A percentile compares a stretch with the other conserved stretches of the same genome.
phyloP scores from a whole-genome alignment of 2,113 vertebrate genomes.

The Pterocles burchelli region DNA sequence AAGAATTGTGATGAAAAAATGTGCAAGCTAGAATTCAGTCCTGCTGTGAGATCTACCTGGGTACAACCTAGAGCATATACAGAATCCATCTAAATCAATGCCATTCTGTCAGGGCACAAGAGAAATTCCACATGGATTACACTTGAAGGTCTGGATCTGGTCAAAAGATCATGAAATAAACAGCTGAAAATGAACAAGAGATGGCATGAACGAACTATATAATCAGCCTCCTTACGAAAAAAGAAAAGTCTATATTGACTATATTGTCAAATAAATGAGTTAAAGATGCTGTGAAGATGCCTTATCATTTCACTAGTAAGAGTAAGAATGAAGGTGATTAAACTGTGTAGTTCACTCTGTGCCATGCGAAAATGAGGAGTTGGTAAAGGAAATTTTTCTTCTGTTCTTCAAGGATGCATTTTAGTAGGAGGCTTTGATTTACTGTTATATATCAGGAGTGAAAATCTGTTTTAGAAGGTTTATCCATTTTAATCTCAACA shows the following conservation, averaged over 20 bases:
- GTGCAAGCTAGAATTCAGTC: neutral
- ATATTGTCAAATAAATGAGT: constrained; percentile 31
- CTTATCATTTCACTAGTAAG: constrained; percentile 50
- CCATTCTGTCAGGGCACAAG: neutral
- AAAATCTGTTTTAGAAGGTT: neutral
- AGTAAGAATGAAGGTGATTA: constrained; percentile 30
- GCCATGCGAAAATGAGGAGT: neutral
- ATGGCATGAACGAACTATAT: constrained; percentile 43
- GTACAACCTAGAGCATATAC: neutral
- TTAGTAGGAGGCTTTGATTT: constrained; percentile 33
- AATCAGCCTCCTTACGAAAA: constrained; percentile 61
- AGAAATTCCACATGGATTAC: constrained; percentile 28
- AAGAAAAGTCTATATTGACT: constrained; percentile 27
- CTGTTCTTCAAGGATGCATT: neutral
- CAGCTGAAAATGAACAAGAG: constrained; percentile 49
- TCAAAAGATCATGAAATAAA: constrained; percentile 62
- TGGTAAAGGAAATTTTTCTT: neutral
- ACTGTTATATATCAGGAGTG: neutral
- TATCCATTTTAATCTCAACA: constrained; percentile 27
- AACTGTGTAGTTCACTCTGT: constrained; percentile 9
- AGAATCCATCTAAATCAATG: neutral
- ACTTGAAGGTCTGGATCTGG: constrained; percentile 22
- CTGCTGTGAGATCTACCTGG: neutral
- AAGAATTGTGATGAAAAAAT: neutral
- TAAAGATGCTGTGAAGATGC: constrained; percentile 36